A percentile compares a stretch with the other conserved stretches of the same genome.
Evolutionary conservation across 2,888 invertebrate species (phyloP).

Genomic region (Adelognathus sp.): DNA sequence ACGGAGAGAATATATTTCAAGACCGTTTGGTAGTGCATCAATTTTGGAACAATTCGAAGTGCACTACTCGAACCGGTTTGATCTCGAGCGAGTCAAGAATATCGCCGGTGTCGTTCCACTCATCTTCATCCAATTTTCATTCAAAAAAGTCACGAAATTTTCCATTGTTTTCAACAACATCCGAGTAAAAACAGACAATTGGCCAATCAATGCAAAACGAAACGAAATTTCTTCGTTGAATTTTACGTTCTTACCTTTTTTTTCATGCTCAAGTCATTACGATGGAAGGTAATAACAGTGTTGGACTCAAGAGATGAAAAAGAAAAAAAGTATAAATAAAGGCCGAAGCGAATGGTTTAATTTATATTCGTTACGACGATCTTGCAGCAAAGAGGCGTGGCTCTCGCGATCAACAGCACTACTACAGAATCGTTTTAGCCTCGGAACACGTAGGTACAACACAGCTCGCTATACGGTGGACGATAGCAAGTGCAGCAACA

Average conservation of each 20-base stretch:
- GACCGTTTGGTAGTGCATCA: too few relatives aligned
- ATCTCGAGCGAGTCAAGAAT: too few relatives aligned
- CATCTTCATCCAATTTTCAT: not conserved
- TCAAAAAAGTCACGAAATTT: not conserved
- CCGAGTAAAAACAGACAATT: not conserved
- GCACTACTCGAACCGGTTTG: too few relatives aligned
- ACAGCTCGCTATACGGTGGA: not conserved
- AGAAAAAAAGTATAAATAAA: not conserved
- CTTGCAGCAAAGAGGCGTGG: conserved; percentile 28
- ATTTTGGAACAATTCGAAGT: too few relatives aligned
- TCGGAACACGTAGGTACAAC: conserved; percentile 8
- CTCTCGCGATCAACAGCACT: conserved; percentile 38
- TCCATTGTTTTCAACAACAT: not conserved
- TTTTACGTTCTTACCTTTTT: not conserved
- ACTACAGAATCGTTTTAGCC: conserved; percentile 2
- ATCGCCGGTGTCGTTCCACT: too few relatives aligned
- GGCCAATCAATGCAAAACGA: not conserved
- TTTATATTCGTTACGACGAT: conserved; percentile 24
- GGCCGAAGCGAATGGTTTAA: not conserved
- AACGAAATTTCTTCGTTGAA: not conserved
- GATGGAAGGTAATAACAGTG: not conserved
- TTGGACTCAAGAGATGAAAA: not conserved
- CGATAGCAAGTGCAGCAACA: conserved; percentile 42
- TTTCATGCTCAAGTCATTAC: not conserved
- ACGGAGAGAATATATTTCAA: too few relatives aligned